Percentiles rank a stretch among this genome's conserved stretches.
phyloP scores from a whole-genome alignment of 2,888 invertebrate species.

The Lepidocyrtoides sp. region DNA sequence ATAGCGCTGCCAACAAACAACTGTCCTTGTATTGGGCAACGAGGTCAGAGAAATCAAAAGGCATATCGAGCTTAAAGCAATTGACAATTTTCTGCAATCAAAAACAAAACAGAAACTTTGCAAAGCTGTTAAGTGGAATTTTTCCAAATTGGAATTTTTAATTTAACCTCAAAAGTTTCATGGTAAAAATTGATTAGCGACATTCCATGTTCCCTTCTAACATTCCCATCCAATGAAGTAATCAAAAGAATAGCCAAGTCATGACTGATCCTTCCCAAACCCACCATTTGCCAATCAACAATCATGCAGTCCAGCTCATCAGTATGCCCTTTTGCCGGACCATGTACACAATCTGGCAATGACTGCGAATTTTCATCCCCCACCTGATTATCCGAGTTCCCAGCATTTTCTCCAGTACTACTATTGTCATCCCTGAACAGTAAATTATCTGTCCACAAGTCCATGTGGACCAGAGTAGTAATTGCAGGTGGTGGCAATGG shows the following conservation, averaged over 20 bases:
- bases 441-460: conserved; percentile 86
- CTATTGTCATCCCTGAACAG: conserved; percentile 84
- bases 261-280: conserved; percentile 84
- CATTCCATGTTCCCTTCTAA: conserved; percentile 78
- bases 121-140: too few relatives aligned
- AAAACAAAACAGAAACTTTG: neutral
- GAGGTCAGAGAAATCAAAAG: conserved; percentile 74
- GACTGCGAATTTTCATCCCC: too few relatives aligned
- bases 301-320: conserved; percentile 83
- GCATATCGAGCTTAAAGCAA: conserved; percentile 72
- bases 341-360: neutral
- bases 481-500: conserved; percentile 67
- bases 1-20: conserved; percentile 78
- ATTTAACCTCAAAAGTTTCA: conserved; percentile 78
- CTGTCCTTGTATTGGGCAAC: conserved; percentile 80
- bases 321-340: neutral
- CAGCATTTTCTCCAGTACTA: neutral
- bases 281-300: conserved; percentile 86
- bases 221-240: conserved; percentile 82
- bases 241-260: conserved; percentile 85
- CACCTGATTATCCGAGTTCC: neutral
- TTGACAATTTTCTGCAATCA: conserved; percentile 41
- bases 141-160: neutral
- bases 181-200: conserved; percentile 84
- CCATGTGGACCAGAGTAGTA: conserved; percentile 85